Evolutionary conservation across 1,140 invertebrate species (phyloP).

Genomic region (Diachasma alloeum): DNA sequence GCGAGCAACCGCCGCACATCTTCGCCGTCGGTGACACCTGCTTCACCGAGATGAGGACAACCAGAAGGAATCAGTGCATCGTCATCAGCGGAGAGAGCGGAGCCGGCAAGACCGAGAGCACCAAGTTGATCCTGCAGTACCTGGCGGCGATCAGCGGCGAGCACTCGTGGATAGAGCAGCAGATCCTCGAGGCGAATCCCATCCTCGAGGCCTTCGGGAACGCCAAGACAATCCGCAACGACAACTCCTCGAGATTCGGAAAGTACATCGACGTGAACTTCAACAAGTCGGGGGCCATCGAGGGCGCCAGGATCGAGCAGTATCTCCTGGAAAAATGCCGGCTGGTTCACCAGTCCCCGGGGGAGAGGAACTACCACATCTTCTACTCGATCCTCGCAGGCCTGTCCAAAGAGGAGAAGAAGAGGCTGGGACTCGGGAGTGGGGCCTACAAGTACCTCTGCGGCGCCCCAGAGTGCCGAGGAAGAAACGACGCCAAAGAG

Average conservation of each 20-base stretch:
- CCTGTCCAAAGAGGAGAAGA: slow-evolving; percentile 79
- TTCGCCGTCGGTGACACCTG: slow-evolving; percentile 98
- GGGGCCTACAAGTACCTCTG: slow-evolving; percentile 83
- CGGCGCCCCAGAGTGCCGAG: slow-evolving; percentile 77
- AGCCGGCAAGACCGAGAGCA: slow-evolving; percentile 99
- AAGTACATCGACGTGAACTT: slow-evolving; percentile 98
- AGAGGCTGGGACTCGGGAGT: slow-evolving; percentile 77
- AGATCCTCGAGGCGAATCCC: slow-evolving; percentile 88
- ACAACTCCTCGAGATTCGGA: slow-evolving; percentile 95
- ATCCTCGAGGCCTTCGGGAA: slow-evolving; percentile 96
- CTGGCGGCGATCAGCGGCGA: slow-evolving; percentile 97
- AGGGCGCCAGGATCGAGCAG: slow-evolving; percentile 94
- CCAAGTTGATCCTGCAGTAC: slow-evolving; percentile 97
- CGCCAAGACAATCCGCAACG: slow-evolving; percentile 95
- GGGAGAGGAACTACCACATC: slow-evolving; percentile 95
- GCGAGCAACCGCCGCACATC: slow-evolving; percentile 96
- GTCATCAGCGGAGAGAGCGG: slow-evolving; percentile 97
- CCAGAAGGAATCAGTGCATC: slow-evolving; percentile 95
- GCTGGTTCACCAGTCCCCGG: slow-evolving; percentile 86
- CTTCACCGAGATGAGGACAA: slow-evolving; percentile 94
- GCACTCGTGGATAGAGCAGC: slow-evolving; percentile 99
- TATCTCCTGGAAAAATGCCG: slow-evolving; percentile 95
- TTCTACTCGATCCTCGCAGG: slow-evolving; percentile 94
- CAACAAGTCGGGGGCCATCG: slow-evolving; percentile 84
- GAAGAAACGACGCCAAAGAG: slow-evolving; percentile 83